phyloP scores from a whole-genome alignment of 1,140 invertebrate species.

The Listronotus oregonensis region DNA sequence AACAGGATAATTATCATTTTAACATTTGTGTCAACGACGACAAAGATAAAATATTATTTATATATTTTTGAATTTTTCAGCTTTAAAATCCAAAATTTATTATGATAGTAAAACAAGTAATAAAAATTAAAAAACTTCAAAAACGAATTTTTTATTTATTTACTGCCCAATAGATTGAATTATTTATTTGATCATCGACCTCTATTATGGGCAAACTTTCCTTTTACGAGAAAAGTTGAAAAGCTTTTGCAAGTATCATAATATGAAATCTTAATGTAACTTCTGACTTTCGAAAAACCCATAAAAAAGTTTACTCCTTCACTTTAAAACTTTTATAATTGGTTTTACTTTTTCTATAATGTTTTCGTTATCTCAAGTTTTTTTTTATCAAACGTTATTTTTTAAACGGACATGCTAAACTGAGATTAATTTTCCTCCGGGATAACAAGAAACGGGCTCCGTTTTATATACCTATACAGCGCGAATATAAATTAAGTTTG shows the following conservation, averaged over 20 bases:
- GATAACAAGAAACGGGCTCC: too few relatives aligned
- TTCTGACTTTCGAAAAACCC: slow-evolving; percentile 30
- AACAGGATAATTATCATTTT: too few relatives aligned
- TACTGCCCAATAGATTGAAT: slow-evolving; percentile 14
- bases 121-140: not conserved
- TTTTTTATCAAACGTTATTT: slow-evolving; percentile 4
- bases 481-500: too few relatives aligned
- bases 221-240: slow-evolving; percentile 27
- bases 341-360: slow-evolving; percentile 26
- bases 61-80: too few relatives aligned
- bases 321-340: slow-evolving; percentile 34
- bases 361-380: slow-evolving; percentile 20
- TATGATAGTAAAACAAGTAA: too few relatives aligned
- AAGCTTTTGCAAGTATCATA: slow-evolving; percentile 32
- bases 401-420: not conserved
- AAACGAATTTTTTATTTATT: slow-evolving; percentile 15
- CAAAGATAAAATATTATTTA: too few relatives aligned
- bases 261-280: slow-evolving; percentile 35
- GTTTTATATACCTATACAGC: too few relatives aligned
- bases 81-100: too few relatives aligned
- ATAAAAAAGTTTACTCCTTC: slow-evolving; percentile 32
- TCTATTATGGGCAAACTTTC: slow-evolving; percentile 21
- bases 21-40: too few relatives aligned
- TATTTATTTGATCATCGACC: slow-evolving; percentile 30
- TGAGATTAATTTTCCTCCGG: not conserved